These are phyloP conservation scores for Heliconius hortense DNA, from an alignment of 2,888 invertebrate genomes.

Conservation along the genomic window DNA sequence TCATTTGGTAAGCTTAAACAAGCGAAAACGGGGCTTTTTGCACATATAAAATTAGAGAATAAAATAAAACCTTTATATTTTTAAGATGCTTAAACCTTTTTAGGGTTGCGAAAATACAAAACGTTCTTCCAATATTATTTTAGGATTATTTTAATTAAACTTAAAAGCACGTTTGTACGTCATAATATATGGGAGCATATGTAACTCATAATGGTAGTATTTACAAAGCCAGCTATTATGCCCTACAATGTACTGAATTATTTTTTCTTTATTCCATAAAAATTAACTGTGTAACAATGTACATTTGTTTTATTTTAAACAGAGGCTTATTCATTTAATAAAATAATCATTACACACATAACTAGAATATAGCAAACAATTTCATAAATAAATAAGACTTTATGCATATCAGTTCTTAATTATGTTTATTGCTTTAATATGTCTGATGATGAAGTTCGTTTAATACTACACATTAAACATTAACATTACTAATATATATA, in stretches of 20 bases:
- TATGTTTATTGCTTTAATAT: no score
- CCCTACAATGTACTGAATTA: neutral
- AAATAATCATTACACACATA: neutral
- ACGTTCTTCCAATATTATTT: constrained; percentile 61
- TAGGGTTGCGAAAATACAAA: constrained; percentile 51
- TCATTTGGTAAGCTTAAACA: constrained; percentile 20
- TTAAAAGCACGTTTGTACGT: constrained; percentile 49
- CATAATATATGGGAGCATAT: constrained; percentile 26
- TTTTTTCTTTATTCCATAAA: neutral
- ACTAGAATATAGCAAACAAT: neutral
- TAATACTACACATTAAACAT: no score
- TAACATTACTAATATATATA: no score
- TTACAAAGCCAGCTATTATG: neutral
- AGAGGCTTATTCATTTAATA: neutral
- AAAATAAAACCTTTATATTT: constrained; percentile 44
- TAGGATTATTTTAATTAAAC: constrained; percentile 67
- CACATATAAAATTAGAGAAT: constrained; percentile 39
- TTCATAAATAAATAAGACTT: neutral
- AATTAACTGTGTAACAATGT: neutral
- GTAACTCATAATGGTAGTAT: neutral
- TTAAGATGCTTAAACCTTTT: constrained; percentile 52
- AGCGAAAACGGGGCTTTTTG: constrained; percentile 28
- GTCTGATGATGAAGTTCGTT: no score
- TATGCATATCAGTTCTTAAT: neutral
- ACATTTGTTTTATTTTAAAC: neutral